These are phyloP conservation scores for Epizoanthus fatuus DNA, from an alignment of 92 coral and sea anemone species.

Conservation along the genomic window DNA sequence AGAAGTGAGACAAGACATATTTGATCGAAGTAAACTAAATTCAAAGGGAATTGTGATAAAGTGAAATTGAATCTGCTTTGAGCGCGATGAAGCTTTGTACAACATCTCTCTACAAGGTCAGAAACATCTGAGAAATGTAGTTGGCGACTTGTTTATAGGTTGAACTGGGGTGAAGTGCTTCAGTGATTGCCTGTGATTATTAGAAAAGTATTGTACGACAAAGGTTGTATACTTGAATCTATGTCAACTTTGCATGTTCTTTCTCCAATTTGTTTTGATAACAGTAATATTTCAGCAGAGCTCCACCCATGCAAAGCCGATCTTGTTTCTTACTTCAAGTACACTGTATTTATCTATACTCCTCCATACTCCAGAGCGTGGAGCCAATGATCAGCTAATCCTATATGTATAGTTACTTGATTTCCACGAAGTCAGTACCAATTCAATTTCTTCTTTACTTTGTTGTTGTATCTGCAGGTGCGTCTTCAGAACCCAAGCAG, in stretches of 20 bases:
- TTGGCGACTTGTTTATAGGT: background rate
- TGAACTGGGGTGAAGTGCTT: no score
- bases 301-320: no score
- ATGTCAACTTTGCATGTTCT: no score
- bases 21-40: no score
- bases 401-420: background rate
- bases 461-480: constrained; percentile 60
- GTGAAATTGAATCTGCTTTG: background rate
- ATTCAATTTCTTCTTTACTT: background rate
- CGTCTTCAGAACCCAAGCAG: constrained; percentile 98
- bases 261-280: no score
- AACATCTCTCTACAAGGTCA: background rate
- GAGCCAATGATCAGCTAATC: background rate
- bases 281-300: no score
- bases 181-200: no score
- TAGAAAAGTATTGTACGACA: no score
- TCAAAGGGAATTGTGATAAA: no score
- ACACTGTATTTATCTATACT: background rate
- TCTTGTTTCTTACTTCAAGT: background rate
- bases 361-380: background rate
- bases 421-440: no score
- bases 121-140: background rate
- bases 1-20: no score
- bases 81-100: background rate
- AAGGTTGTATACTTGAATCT: background rate